Evolutionary conservation across 2,888 invertebrate species (phyloP), one percentile per base, ranked within the genome.

Genomic region (Sicus ferrugineus): DNA sequence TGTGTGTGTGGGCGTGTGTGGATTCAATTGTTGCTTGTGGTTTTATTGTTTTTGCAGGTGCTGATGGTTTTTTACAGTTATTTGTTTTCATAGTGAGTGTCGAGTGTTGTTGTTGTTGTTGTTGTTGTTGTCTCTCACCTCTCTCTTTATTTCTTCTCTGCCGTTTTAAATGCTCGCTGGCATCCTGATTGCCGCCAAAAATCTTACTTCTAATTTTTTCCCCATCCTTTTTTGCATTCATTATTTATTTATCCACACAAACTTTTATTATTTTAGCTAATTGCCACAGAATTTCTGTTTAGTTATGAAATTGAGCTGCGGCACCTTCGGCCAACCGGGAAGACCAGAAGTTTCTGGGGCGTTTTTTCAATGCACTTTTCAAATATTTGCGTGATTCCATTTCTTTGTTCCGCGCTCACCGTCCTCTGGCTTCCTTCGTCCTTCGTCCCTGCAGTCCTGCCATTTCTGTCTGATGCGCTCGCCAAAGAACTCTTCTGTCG

Each of bases 351-450:
- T n/a, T n/a, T n/a, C n/a, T n/a, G n/a, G n/a, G 28, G 16, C n/a
- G 28, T 56, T 26, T 58, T 23, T 30, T 67, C 59, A 59, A 59
- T 67, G 66, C 54, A 56, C 38, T 42, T 56, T 66, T 56, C 58
- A 56, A 66, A 66, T 66, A 66, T 66, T 66, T 56, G 46, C 42
- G 3, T 26, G 16, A 54, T 23, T 19, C 52, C 38, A 9, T 38
- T 52, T n/a, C 52, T 52, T 4, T 9, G 52, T 11, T 23, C 21
- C 4, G 19, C 52, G 2, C 11, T 52, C 23, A 21, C 52, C 21
- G 3, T 54, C 28, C 42, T n/a, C 31, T 26, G 26, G 4, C 28
- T 42, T n/a, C 21, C 21, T 46, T 28, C 23, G 26, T 14, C 4
- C 21, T 64, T 28, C 30, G 6, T 31, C 50, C 14, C 30, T 23